A percentile compares a stretch with the other conserved stretches of the same genome.
Conservation (phyloP, 23 tunicate genomes). For the Aplidium turbinatum region DNA sequence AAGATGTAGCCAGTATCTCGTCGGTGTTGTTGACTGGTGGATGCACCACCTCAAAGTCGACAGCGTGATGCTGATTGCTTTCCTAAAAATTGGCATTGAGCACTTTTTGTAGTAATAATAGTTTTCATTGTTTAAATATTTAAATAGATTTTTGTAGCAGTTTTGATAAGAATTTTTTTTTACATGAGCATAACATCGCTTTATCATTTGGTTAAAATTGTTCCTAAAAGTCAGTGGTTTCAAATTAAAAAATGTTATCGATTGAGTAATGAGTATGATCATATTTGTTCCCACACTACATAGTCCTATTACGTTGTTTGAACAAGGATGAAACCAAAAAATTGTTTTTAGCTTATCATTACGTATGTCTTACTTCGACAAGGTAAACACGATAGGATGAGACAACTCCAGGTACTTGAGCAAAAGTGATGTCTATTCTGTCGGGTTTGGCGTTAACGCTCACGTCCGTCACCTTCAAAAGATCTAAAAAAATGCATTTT, state of each 20-base stretch:
- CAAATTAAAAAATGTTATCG: too few species aligned
- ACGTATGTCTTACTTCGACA: constrained; percentile 29
- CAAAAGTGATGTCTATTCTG: constrained; percentile 14
- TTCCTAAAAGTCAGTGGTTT: too few species aligned
- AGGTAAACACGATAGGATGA: constrained; percentile 25
- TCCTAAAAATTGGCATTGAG: too few species aligned
- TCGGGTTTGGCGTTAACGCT: not conserved
- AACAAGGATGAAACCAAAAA: too few species aligned
- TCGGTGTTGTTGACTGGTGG: constrained; percentile 1
- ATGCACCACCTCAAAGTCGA: not conserved
- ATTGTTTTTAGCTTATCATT: not conserved
- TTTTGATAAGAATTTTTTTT: too few species aligned
- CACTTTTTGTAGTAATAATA: too few species aligned
- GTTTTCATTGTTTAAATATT: too few species aligned
- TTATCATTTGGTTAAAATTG: too few species aligned
- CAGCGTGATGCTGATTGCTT: not conserved
- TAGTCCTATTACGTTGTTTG: too few species aligned
- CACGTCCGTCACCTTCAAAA: constrained; percentile 11
- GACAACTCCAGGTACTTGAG: constrained; percentile 35
- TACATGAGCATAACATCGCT: too few species aligned
- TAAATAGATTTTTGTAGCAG: not conserved
- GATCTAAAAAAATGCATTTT: constrained; percentile 14
- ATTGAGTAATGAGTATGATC: too few species aligned
- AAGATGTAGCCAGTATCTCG: not conserved
- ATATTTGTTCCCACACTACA: too few species aligned